Evolutionary conservation across 23 tunicate species (phyloP), one percentile per base, ranked within the genome.

Genomic region (Corella eumyota): DNA sequence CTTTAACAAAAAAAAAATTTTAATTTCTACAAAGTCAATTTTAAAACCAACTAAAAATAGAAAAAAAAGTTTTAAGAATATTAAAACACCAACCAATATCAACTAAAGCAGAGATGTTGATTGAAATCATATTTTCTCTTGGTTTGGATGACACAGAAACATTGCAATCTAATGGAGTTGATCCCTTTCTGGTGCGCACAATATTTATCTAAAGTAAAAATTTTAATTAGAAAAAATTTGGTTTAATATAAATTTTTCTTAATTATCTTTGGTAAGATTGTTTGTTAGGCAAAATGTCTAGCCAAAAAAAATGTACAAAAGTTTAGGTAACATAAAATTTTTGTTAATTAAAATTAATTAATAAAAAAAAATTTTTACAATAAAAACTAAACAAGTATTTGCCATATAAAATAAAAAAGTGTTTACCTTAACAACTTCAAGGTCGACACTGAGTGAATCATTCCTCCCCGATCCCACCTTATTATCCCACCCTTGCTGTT

Each of bases 381-480:
- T 51, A 51, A 51, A 51, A 9, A 7, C 23, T 9, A 6, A 7
- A 51, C 20, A 6, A 7, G 23, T 7, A 51, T n/a, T 15, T 6
- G 5, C 13, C 26, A n/a, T 58, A 58, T 25, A 58, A 17, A 58
- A 32, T 7, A 58, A 58, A 30, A 58, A 58, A 7, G 19, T 9
- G 15, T 51, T n/a, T 5, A 88, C 96, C 72, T 81, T 78, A 34
- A 88, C 83, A 17, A 88, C 79, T 56, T 88, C 88, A 67, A 88
- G 58, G 38, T 75, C 54, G 11, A 88, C 85, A 45, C 83, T 88
- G 62, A 88, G 77, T 36, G 94, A 84, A 40, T 84, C 94, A 64
- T 73, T 75, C 32, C 94, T 45, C 31, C 81, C 94, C 27, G 75
- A 58, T 6, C 74, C 79, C 7, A 70, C 29, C 30, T 79, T 79